Percentiles rank a stretch among this genome's conserved stretches.
phyloP scores from a whole-genome alignment of 92 coral and sea anemone genomes.

The Pocillopora grandis region DNA sequence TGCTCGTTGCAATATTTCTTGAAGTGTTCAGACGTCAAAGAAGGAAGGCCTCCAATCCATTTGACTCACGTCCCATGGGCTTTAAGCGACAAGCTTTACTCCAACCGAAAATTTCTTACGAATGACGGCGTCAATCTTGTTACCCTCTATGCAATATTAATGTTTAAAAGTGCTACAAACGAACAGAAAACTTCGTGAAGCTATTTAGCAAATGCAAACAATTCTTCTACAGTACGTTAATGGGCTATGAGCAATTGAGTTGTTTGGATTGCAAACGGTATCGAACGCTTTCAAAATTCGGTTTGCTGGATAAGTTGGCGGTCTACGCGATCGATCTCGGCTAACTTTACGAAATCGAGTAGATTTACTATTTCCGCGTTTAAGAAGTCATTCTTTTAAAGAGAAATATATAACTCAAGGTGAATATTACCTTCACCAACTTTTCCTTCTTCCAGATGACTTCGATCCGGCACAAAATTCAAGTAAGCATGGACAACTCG shows the following conservation, averaged over 20 bases:
- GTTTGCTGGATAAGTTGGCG: too few relatives aligned
- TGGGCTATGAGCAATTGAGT: background rate
- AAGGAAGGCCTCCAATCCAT: background rate
- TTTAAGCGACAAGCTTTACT: background rate
- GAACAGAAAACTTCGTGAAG: background rate
- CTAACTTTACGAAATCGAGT: too few relatives aligned
- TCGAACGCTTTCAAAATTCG: background rate
- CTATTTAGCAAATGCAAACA: conserved; percentile 21
- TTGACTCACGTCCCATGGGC: background rate
- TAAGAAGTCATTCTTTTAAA: background rate
- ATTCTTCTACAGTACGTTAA: background rate
- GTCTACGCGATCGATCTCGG: background rate
- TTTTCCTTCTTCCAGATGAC: background rate
- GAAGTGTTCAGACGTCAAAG: background rate
- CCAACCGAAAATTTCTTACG: background rate
- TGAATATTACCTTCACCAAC: background rate
- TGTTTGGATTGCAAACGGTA: background rate
- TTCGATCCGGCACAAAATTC: background rate
- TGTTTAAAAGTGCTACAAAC: background rate
- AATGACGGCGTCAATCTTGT: background rate
- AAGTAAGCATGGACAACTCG: background rate
- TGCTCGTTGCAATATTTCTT: background rate
- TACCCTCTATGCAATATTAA: background rate
- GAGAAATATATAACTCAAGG: background rate
- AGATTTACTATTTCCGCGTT: background rate